Base-by-base conservation (phyloP, 1,140 invertebrate genomes). In the Ericerus pela region DNA sequence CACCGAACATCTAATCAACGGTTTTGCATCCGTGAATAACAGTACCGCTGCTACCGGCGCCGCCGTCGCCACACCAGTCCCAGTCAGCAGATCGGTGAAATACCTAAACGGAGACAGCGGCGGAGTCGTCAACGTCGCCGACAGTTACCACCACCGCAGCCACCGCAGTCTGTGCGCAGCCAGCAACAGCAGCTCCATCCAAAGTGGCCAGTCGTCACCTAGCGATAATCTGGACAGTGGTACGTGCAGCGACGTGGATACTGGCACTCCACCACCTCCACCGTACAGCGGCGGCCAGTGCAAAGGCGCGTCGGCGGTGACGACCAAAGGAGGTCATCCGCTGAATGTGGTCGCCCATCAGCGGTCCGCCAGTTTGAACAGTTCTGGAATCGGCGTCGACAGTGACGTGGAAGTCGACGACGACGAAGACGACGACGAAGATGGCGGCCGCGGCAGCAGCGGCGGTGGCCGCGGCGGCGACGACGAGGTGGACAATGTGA, bases 191-290 rank as follows among this genome's bases (percentile, higher is more conserved):
- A 16, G 26, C 41, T n/a, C 16, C 16, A 26, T 43, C 14, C 52
- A 61, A 4, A 84, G 81, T 64, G 84, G 84, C 0, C 84, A 87
- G 62, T 82, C 81, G 56, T 86, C 84, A 29, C 83, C 83, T 0
- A 74, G 73, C 57, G 84, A 85, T 58, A 85, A 82, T 0, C 61
- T 85, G 57, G 85, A 88, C 69, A 87, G 84, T 54, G 85, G 84
- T 16, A 86, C 84, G 8, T 84, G 84, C 68, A 86, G 82, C 64
- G 85, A 88, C 41, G 68, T 86, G 53, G 84, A 87, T 62, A 76
- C 79, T 1, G 58, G 57, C 10, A 58, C 51, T 36, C 82, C 81
- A 10, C 79, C 81, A 28, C 79, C n/a, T 24, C 33, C 53, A 20
- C 26, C 53, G 20, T 53, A 47, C 41, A 54, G 53, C 43, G 37